These are phyloP conservation scores for Australoheros scitulus DNA, from an alignment of 2,113 vertebrate genomes.

Conservation along the genomic window DNA sequence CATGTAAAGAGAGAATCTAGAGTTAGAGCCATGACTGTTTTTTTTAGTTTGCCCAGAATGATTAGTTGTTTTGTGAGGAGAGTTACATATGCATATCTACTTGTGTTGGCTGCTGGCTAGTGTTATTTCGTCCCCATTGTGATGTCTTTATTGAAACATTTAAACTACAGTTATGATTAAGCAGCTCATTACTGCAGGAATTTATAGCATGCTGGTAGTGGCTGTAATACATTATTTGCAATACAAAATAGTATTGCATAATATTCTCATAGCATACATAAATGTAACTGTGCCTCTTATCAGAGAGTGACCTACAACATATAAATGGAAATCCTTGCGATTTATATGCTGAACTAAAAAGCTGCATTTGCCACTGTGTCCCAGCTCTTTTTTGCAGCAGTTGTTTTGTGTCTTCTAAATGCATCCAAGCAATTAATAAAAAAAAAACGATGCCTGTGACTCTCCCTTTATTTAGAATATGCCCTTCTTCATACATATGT, in stretches of 20 bases:
- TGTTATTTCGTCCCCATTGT: neutral
- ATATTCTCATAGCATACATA: neutral
- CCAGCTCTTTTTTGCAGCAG: neutral
- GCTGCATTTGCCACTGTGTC: neutral
- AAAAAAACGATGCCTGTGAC: neutral
- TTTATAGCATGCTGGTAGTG: neutral
- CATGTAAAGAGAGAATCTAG: slow-evolving; percentile 7
- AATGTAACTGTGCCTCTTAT: neutral
- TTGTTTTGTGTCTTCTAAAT: rapidly evolving
- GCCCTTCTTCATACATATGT: neutral
- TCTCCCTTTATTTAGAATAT: neutral
- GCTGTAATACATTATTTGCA: neutral
- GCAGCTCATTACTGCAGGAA: neutral
- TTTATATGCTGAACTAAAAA: slow-evolving; percentile 4
- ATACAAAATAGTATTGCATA: neutral
- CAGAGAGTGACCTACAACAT: neutral
- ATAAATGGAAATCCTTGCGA: neutral
- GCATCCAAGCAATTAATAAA: neutral
- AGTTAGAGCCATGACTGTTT: neutral
- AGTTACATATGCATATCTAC: slow-evolving; percentile 5
- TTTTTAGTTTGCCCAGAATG: slow-evolving; percentile 23
- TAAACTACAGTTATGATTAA: neutral
- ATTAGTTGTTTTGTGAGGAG: slow-evolving; percentile 22
- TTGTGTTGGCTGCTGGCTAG: neutral
- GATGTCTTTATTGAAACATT: neutral